Evolutionary conservation across 2,888 invertebrate species (phyloP).

Genomic region (Pachycephus smyrnensis): DNA sequence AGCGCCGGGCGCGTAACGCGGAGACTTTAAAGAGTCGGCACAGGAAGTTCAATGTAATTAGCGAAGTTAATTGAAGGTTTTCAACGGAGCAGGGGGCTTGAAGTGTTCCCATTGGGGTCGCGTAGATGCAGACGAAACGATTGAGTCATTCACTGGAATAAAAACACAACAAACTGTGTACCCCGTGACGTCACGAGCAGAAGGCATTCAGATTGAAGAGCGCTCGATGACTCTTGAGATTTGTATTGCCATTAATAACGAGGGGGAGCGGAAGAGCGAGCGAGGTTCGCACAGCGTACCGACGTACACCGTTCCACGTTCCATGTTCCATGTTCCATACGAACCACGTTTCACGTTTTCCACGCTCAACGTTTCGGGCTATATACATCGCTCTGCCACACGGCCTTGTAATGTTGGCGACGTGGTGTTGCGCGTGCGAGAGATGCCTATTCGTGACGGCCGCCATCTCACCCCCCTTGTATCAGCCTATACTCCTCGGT

Average conservation of each 20-base stretch:
- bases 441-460: slow-evolving; percentile 5
- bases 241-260: slow-evolving; percentile 67
- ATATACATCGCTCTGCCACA: neutral
- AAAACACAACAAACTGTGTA: slow-evolving; percentile 58
- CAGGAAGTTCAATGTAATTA: slow-evolving; percentile 49
- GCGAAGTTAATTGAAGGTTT: slow-evolving; percentile 61
- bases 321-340: too few species aligned
- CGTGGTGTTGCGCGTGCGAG: neutral
- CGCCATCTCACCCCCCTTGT: slow-evolving; percentile 1
- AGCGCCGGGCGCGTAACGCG: slow-evolving; percentile 34
- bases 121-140: slow-evolving; percentile 49
- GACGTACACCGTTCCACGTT: slow-evolving; percentile 1
- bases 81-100: slow-evolving; percentile 24
- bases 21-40: slow-evolving; percentile 38
- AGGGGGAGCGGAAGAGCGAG: slow-evolving; percentile 42
- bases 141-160: slow-evolving; percentile 64
- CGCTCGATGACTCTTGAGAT: slow-evolving; percentile 66
- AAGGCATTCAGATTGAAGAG: slow-evolving; percentile 67
- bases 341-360: neutral
- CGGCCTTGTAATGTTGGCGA: neutral
- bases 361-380: slow-evolving; percentile 4
- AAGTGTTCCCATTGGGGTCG: slow-evolving; percentile 49
- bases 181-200: slow-evolving; percentile 64
- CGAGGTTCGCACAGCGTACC: slow-evolving; percentile 14
- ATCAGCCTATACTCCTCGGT: slow-evolving; percentile 1